Evolutionary conservation across 1,140 invertebrate genomes (phyloP), one percentile per base, ranked within the genome.

Genomic region (Achroia grisella): DNA sequence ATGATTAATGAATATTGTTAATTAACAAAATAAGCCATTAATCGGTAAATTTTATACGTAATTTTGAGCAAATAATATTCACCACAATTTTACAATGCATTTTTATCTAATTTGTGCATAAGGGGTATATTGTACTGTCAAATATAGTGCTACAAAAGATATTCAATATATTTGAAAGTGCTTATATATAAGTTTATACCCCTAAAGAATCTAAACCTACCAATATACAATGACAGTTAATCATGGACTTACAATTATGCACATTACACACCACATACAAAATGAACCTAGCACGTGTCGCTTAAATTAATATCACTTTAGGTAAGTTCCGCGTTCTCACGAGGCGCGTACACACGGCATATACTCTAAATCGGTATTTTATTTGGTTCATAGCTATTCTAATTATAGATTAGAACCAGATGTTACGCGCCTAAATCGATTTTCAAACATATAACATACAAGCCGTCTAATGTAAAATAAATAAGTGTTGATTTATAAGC

Each of bases 251-350:
- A 59, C 15, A 49, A 37, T 28, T 44, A 43, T 29, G 37, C 39
- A 50, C 65, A 54, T 51, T 56, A 52, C 49, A 64, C 62, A 23
- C 17, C 17, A 64, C 58, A 63, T 67, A 72, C 71, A 72, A 69
- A 70, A 80, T 71, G 70, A 75, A 72, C 62, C 57, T 76, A 83
- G 62, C 49, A 62, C 45, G 46, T 62, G 68, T 62, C 52, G 61
- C 77, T 78, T 84, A 82, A 79, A 75, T 73, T 84, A 81, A 80
- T 85, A 81, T 82, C 78, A 82, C 78, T 80, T 71, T 66, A 64
- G 56, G 60, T 67, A 74, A 48, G 43, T 44, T 31, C 40, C 30
- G n/a, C 45, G n/a, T 4, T 47, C 34, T 40, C 15, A 31, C 12
- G 5, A 30, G 36, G 33, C 39, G 48, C 17, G 14, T 37, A 27